A percentile compares a stretch with the other conserved stretches of the same genome.
These are phyloP conservation scores for Limanda limanda DNA, from an alignment of 2,113 vertebrate species.

Conservation along the genomic window DNA sequence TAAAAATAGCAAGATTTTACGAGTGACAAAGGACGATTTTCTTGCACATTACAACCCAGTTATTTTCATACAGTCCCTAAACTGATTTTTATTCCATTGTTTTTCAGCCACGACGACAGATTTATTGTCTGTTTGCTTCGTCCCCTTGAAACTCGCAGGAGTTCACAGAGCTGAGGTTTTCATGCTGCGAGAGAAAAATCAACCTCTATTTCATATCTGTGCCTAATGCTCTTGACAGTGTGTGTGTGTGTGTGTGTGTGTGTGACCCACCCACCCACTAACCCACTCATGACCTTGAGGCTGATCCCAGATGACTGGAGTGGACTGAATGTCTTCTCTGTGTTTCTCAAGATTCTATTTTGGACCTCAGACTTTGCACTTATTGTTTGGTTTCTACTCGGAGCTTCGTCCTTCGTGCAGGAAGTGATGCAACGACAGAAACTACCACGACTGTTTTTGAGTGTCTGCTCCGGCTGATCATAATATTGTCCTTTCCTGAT, in stretches of 20 bases:
- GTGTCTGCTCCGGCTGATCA: neutral
- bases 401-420: conserved; percentile 1
- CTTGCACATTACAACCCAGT: neutral
- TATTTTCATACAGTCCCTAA: too few relatives aligned
- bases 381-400: neutral
- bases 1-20: too few relatives aligned
- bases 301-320: conserved; percentile 51
- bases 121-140: too few relatives aligned
- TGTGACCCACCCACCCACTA: conserved; percentile 23
- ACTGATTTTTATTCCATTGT: too few relatives aligned
- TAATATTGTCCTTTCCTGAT: conserved; percentile 4
- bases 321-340: conserved; percentile 2
- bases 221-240: conserved; percentile 47
- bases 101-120: too few relatives aligned
- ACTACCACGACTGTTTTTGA: too few relatives aligned
- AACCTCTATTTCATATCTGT: conserved; percentile 1
- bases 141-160: too few relatives aligned
- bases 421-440: conserved; percentile 14
- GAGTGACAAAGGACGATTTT: neutral
- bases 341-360: neutral
- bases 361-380: neutral
- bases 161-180: conserved; percentile 18
- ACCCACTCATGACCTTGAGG: conserved; percentile 49
- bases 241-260: conserved; percentile 3
- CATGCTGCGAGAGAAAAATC: conserved; percentile 20